Conservation (phyloP, 2,888 invertebrate species). For the Pantelozetes paolii region DNA sequence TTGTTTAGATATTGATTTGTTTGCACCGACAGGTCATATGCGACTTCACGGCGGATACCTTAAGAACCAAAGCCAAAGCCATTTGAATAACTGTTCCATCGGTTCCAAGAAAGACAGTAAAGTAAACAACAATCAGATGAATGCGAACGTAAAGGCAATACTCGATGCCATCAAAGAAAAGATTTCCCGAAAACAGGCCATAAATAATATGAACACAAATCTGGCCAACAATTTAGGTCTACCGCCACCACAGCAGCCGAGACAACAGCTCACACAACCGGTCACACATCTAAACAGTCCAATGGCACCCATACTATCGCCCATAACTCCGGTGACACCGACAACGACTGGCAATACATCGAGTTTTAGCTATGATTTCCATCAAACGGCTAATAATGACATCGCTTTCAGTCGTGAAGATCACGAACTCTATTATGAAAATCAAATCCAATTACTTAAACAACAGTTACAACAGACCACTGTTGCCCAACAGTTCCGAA, state of each 20-base stretch:
- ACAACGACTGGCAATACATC: conserved; percentile 7
- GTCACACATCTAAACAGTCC: conserved; percentile 39
- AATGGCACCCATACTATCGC: conserved; percentile 38
- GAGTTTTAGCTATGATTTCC: conserved; percentile 40
- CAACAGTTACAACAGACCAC: conserved; percentile 34
- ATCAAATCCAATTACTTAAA: conserved; percentile 13
- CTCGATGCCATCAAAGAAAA: conserved; percentile 31
- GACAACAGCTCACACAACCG: conserved; percentile 41
- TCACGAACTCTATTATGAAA: conserved; percentile 21
- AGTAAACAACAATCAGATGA: neutral
- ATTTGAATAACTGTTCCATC: conserved; percentile 2
- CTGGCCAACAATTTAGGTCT: conserved; percentile 14
- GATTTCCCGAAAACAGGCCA: conserved; percentile 14
- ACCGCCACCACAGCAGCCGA: conserved; percentile 34
- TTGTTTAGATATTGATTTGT: neutral
- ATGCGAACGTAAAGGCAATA: conserved; percentile 22
- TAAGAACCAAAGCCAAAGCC: conserved; percentile 61
- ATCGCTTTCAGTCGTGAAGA: conserved; percentile 10
- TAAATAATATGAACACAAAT: neutral
- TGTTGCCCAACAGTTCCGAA: conserved; percentile 43
- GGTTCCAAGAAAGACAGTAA: conserved; percentile 16
- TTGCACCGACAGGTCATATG: conserved; percentile 64
- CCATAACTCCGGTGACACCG: conserved; percentile 40
- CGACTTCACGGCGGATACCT: conserved; percentile 94
- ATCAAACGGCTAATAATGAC: conserved; percentile 1